Percentiles rank a stretch among this genome's conserved stretches.
Conservation (phyloP, 1,140 invertebrate species). For the Zaprionus gabonicus region DNA sequence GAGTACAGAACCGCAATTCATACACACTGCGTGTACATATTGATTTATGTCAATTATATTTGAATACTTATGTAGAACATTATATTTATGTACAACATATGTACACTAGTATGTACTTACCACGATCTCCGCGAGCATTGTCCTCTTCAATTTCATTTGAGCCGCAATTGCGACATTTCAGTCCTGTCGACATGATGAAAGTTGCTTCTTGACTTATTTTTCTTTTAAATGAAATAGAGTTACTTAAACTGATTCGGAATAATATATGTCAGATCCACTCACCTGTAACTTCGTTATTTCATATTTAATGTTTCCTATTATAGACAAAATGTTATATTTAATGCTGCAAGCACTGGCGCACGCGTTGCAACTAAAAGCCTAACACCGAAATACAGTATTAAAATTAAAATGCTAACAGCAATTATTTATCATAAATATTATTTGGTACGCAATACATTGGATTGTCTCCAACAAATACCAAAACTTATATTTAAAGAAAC, state of each 20-base stretch:
- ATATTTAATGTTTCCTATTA: not conserved
- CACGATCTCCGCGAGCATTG: slow-evolving; percentile 92
- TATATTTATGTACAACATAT: not conserved
- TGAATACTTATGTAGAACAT: not conserved
- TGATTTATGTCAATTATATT: not conserved
- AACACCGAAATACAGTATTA: slow-evolving; percentile 3
- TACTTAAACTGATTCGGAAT: not conserved
- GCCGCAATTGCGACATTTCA: slow-evolving; percentile 95
- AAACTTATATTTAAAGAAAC: not conserved
- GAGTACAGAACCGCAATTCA: slow-evolving; percentile 96
- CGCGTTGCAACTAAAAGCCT: not conserved
- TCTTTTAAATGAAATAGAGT: not conserved
- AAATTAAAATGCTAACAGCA: not conserved
- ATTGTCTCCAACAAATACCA: not conserved
- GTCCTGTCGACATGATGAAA: slow-evolving; percentile 70
- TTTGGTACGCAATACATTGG: not conserved
- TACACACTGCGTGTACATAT: slow-evolving; percentile 89
- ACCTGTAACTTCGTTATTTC: not conserved
- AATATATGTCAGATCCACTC: not conserved
- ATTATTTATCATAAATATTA: not conserved
- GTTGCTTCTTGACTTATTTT: not conserved
- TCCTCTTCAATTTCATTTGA: slow-evolving; percentile 97
- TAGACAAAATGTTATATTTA: slow-evolving; percentile 6
- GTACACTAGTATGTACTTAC: slow-evolving; percentile 33
- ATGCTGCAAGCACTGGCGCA: not conserved